Evolutionary conservation across 2,797 vertebrate genomes (phyloP), one percentile per base, ranked within the genome.

Genomic region (Taenioides sp.): DNA sequence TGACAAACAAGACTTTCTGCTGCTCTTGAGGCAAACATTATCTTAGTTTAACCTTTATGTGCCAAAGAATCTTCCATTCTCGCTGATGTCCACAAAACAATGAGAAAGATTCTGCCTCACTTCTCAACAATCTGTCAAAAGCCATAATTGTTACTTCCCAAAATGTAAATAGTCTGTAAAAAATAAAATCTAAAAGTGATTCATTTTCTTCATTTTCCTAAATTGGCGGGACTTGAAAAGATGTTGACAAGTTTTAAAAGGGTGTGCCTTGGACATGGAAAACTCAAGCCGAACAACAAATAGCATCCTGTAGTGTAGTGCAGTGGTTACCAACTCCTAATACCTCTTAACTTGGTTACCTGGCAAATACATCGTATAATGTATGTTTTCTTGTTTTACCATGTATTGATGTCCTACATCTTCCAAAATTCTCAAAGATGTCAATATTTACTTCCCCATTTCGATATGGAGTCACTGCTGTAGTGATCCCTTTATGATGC

Each of bases 1-100:
- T 43, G 76, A 73, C 67, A 71, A 75, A 75, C 70, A 70, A 63
- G 27, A 50, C 11, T 55, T 2, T 70, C 27, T 63, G 47, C 65
- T 49, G 71, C 68, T 73, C 37, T 28, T 52, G 60, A 72, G 70
- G 40, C 61, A 61, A 37, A 47, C 25, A 67, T 16, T 5, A 37
- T 67, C 60, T 31, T 34, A 22, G 7, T 68, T 63, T 37, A 61
- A 73, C 16, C 31, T 20, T 23, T 54, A 70, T 28, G 43, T 28
- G 61, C 61, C 0, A 28, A 72, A 63, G 63, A 73, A 50, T 54
- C 57, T 28, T 71, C 65, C 23, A 57, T 27, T 65, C 71, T 61
- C 63, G 58, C 2, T 17, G 63, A 67, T 60, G 65, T 80, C 71
- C 65, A 20, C 52, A 18, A 6, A 34, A 9, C 67, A 64, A 34